phyloP scores from a whole-genome alignment of 2,113 vertebrate genomes.

The Pollimyrus isidori region DNA sequence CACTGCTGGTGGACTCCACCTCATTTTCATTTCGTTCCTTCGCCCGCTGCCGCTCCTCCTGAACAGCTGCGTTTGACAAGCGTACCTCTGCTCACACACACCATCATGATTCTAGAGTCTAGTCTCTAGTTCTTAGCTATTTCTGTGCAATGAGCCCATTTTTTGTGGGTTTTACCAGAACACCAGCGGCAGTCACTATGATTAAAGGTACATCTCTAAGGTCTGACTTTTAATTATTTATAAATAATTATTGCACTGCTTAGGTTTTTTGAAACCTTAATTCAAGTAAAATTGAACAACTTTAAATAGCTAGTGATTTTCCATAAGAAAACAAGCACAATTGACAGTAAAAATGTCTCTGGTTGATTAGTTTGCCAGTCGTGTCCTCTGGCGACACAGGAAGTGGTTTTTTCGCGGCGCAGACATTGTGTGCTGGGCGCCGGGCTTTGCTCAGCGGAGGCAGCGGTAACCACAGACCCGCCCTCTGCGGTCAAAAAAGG shows the following conservation, averaged over 20 bases:
- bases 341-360: conserved; percentile 2
- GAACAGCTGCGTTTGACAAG: conserved; percentile 73
- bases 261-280: neutral
- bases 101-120: no score
- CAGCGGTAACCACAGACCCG: conserved; percentile 50
- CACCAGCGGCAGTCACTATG: neutral
- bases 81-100: conserved; percentile 53
- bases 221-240: neutral
- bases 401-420: conserved; percentile 53
- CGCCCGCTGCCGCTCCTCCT: conserved; percentile 92
- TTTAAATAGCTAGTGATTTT: neutral
- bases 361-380: conserved; percentile 40
- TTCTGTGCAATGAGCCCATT: neutral
- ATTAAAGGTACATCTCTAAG: neutral
- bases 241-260: conserved; percentile 9
- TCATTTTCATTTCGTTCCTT: conserved; percentile 88
- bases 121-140: neutral
- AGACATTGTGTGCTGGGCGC: conserved; percentile 36
- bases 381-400: conserved; percentile 45
- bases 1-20: conserved; percentile 84
- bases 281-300: neutral
- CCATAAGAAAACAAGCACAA: neutral
- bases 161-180: neutral
- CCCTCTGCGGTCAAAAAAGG: conserved; percentile 41
- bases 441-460: conserved; percentile 44